A percentile compares a stretch with the other conserved stretches of the same genome.
Conservation (phyloP, 2,888 invertebrate genomes). For the Merodon equestris region DNA sequence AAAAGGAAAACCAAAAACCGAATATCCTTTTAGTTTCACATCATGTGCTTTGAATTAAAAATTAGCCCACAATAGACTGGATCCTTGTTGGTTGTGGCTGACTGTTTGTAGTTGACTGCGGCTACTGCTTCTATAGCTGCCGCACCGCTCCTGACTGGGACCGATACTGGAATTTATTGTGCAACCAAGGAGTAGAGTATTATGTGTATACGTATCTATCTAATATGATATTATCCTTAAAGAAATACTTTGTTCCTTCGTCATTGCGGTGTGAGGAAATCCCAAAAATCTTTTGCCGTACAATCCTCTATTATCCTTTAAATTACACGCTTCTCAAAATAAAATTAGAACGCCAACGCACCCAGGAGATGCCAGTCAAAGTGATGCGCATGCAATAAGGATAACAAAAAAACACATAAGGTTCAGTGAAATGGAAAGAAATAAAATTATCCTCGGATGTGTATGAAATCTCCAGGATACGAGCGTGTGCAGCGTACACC, state of each 20-base stretch:
- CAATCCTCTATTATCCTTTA: slow-evolving; percentile 63
- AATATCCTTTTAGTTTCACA: slow-evolving; percentile 69
- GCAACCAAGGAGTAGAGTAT: slow-evolving; percentile 52
- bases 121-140: no score
- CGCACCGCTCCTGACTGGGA: slow-evolving; percentile 52
- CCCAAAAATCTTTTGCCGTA: slow-evolving; percentile 51
- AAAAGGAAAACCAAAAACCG: slow-evolving; percentile 12
- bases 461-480: slow-evolving; percentile 5
- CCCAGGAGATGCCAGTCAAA: slow-evolving; percentile 33
- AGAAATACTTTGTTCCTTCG: slow-evolving; percentile 30
- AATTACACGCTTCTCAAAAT: slow-evolving; percentile 63
- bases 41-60: slow-evolving; percentile 69
- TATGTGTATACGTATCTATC: slow-evolving; percentile 34
- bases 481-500: neutral
- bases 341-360: slow-evolving; percentile 51
- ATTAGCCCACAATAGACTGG: slow-evolving; percentile 66
- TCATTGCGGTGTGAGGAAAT: slow-evolving; percentile 18
- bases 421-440: slow-evolving; percentile 54
- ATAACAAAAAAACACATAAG: slow-evolving; percentile 46
- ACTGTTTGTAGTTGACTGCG: slow-evolving; percentile 44
- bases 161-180: slow-evolving; percentile 66
- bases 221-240: slow-evolving; percentile 58
- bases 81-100: slow-evolving; percentile 31
- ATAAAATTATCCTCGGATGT: slow-evolving; percentile 36
- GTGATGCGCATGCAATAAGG: slow-evolving; percentile 56